These are phyloP conservation scores for Akabosia matsudoensis DNA, from an alignment of 1,140 invertebrate species.

Conservation along the genomic window DNA sequence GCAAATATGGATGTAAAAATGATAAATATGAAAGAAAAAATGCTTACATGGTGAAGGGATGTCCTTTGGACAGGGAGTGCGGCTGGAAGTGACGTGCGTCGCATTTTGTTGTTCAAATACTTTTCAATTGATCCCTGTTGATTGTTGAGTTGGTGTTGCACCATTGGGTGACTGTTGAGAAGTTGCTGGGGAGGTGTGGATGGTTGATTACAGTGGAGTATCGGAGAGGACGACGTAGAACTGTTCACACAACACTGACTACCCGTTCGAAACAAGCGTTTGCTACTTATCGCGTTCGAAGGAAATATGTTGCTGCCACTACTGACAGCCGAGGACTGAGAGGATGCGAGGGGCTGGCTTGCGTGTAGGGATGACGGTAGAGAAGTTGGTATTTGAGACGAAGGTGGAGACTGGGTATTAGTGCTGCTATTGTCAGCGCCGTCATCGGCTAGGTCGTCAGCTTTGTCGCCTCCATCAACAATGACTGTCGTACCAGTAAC, in stretches of 20 bases:
- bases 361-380: not conserved
- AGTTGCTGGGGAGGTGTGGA: constrained; percentile 10
- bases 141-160: not conserved
- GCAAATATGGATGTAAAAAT: constrained; percentile 7
- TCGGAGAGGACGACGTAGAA: not conserved
- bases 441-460: not conserved
- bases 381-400: not conserved
- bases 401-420: not conserved
- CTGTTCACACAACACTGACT: constrained; percentile 10
- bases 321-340: no score
- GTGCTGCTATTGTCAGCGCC: not conserved
- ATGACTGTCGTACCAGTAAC: not conserved
- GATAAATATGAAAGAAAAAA: constrained; percentile 7
- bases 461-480: not conserved
- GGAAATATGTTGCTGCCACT: no score
- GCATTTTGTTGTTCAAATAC: constrained; percentile 33
- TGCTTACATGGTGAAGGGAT: constrained; percentile 33
- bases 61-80: constrained; percentile 36
- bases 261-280: constrained; percentile 7
- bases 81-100: constrained; percentile 45
- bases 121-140: constrained; percentile 9
- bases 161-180: not conserved
- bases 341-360: not conserved
- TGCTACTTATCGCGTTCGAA: no score
- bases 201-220: not conserved